Evolutionary conservation across 2,113 vertebrate genomes (phyloP).

Genomic region (Pollachius pollachius): DNA sequence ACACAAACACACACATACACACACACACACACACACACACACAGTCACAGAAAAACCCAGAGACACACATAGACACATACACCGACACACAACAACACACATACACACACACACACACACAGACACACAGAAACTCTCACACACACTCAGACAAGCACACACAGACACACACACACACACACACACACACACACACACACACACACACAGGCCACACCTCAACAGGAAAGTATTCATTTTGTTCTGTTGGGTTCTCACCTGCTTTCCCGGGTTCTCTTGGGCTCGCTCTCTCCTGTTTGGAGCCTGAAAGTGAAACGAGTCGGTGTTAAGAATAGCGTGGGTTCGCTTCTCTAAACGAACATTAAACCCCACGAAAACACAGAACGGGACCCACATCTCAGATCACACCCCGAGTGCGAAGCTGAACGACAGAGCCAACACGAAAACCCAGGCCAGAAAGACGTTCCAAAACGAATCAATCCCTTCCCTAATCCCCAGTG

Average conservation of each 20-base stretch:
- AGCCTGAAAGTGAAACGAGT: slow-evolving; percentile 71
- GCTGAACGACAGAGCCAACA: no score
- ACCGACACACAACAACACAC: slow-evolving; percentile 4
- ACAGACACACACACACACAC: slow-evolving; percentile 4
- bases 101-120: slow-evolving; percentile 8
- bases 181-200: slow-evolving; percentile 27
- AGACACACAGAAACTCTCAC: no score
- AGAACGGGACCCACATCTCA: no score
- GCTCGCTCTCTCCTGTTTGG: slow-evolving; percentile 80
- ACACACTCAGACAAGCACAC: slow-evolving; percentile 1
- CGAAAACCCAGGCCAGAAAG: no score
- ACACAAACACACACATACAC: slow-evolving; percentile 4
- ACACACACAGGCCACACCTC: slow-evolving; percentile 17
- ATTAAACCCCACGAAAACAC: no score
- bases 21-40: slow-evolving; percentile 6
- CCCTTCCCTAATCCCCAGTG: no score
- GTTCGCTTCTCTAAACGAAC: no score
- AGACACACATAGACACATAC: slow-evolving; percentile 9
- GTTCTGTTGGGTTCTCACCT: slow-evolving; percentile 81
- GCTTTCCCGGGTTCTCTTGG: slow-evolving; percentile 88
- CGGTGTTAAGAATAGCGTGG: not conserved
- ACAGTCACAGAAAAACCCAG: not conserved
- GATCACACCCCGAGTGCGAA: no score
- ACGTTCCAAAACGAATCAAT: no score
- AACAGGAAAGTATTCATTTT: not conserved